Evolutionary conservation across 2,888 invertebrate species (phyloP).

Genomic region (Embidobia sp.): DNA sequence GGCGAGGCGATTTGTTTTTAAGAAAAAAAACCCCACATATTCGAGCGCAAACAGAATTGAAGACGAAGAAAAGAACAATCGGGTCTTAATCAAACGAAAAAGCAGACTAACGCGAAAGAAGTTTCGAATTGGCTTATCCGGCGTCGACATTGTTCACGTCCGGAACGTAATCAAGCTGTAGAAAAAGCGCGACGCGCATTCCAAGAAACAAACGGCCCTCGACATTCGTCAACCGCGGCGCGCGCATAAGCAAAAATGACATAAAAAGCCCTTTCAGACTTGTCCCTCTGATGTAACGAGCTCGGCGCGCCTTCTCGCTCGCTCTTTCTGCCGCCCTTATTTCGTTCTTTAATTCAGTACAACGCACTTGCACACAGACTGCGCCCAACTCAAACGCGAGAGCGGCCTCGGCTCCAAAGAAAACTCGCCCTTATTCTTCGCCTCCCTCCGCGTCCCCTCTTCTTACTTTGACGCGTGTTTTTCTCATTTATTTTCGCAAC

Average conservation of each 20-base stretch:
- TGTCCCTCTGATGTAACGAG: conserved; percentile 45
- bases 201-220: conserved; percentile 52
- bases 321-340: conserved; percentile 20
- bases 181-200: conserved; percentile 31
- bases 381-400: conserved; percentile 50
- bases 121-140: conserved; percentile 41
- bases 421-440: conserved; percentile 61
- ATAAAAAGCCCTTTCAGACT: conserved; percentile 40
- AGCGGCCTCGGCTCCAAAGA: conserved; percentile 34
- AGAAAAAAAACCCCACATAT: too few species aligned
- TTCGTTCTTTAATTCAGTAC: conserved; percentile 59
- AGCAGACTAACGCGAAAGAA: conserved; percentile 9
- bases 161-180: conserved; percentile 43
- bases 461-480: conserved; percentile 74
- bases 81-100: conserved; percentile 30
- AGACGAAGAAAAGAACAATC: neutral
- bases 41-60: too few species aligned
- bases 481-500: conserved; percentile 74
- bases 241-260: conserved; percentile 30
- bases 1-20: too few species aligned
- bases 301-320: conserved; percentile 8
- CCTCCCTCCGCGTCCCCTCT: conserved; percentile 46
- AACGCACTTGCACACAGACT: conserved; percentile 41
- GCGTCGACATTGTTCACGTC: conserved; percentile 30
- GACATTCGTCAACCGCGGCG: conserved; percentile 37